Conservation (phyloP, 1,140 invertebrate species). For the Popillia japonica region DNA sequence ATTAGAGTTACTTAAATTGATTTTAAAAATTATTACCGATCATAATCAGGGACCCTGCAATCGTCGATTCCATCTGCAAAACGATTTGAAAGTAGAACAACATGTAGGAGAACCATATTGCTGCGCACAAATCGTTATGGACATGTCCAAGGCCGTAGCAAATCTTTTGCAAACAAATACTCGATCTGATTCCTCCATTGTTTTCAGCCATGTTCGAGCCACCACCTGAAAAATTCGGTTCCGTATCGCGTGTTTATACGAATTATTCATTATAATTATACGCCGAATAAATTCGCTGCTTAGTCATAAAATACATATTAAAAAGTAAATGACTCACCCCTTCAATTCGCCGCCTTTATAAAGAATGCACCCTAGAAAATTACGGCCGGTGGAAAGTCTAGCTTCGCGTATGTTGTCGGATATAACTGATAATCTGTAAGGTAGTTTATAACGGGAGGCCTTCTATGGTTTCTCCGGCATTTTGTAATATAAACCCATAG, state of each 20-base stretch:
- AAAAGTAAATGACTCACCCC: slow-evolving; percentile 39
- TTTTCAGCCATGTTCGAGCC: too few species aligned
- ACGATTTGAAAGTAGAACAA: slow-evolving; percentile 88
- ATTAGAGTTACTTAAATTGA: neutral
- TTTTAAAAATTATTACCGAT: slow-evolving; percentile 65
- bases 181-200: too few species aligned
- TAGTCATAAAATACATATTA: slow-evolving; percentile 33
- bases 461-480: slow-evolving; percentile 15
- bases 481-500: slow-evolving; percentile 20
- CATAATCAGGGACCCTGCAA: slow-evolving; percentile 81
- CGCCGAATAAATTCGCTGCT: slow-evolving; percentile 13
- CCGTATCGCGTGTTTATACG: neutral
- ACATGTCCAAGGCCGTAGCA: slow-evolving; percentile 86
- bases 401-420: neutral
- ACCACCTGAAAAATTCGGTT: neutral
- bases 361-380: slow-evolving; percentile 30
- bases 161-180: slow-evolving; percentile 49
- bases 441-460: neutral
- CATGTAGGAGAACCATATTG: slow-evolving; percentile 95
- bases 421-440: neutral
- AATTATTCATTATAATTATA: slow-evolving; percentile 23
- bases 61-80: slow-evolving; percentile 71
- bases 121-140: slow-evolving; percentile 89
- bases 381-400: neutral
- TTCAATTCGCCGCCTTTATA: slow-evolving; percentile 8